Percentiles rank a stretch among this genome's conserved stretches.
Evolutionary conservation across 2,888 invertebrate genomes (phyloP).

Genomic region (Chamaedrilus cognettii): DNA sequence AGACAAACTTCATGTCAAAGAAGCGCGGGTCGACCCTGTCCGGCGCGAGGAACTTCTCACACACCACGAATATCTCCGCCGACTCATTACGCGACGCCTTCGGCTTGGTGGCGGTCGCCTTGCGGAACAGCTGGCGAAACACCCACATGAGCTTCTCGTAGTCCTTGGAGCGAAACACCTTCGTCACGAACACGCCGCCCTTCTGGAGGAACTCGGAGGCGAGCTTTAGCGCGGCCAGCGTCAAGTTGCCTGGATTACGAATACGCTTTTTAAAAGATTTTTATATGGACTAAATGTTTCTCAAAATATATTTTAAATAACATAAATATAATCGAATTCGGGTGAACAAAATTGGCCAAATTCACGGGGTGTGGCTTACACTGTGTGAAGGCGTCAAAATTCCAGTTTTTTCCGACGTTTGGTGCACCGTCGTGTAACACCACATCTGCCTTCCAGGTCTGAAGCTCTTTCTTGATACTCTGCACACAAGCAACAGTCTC

Average conservation of each 20-base stretch:
- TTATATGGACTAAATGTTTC: no score
- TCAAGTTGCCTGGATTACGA: slow-evolving; percentile 76
- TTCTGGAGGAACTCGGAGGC: slow-evolving; percentile 84
- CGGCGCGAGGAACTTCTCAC: slow-evolving; percentile 90
- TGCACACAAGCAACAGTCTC: no score
- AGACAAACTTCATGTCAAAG: slow-evolving; percentile 87
- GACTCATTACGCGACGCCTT: slow-evolving; percentile 98
- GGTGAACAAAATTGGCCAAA: no score
- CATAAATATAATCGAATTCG: no score
- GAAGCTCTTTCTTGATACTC: slow-evolving; percentile 79
- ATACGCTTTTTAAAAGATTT: no score
- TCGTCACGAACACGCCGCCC: slow-evolving; percentile 98
- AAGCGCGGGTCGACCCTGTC: slow-evolving; percentile 86
- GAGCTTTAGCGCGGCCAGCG: slow-evolving; percentile 89
- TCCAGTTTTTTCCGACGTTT: slow-evolving; percentile 94
- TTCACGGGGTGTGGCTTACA: no score
- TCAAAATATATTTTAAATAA: no score
- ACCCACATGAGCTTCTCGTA: slow-evolving; percentile 95
- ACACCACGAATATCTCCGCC: slow-evolving; percentile 98
- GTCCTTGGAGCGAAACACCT: slow-evolving; percentile 98
- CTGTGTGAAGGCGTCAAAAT: slow-evolving; percentile 96
- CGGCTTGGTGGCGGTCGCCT: slow-evolving; percentile 95
- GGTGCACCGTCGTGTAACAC: slow-evolving; percentile 98
- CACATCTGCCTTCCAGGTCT: slow-evolving; percentile 96
- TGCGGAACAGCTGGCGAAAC: slow-evolving; percentile 92